Percentiles rank a stretch among this genome's conserved stretches.
phyloP scores from a whole-genome alignment of 2,113 vertebrate species.

The Pluvianellus socialis region DNA sequence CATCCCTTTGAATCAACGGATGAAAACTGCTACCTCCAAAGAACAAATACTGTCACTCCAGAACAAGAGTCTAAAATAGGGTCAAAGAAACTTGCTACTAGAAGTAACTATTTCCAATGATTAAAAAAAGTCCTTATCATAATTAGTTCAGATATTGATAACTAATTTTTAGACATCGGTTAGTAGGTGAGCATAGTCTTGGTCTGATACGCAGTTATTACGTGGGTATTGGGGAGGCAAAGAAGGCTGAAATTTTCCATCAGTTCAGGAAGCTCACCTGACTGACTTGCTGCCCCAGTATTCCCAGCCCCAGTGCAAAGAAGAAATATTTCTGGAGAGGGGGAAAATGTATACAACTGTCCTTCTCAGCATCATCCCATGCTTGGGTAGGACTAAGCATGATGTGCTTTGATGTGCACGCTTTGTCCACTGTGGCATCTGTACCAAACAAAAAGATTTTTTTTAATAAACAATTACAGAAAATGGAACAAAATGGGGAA shows the following conservation, averaged over 20 bases:
- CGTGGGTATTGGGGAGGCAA: accelerated
- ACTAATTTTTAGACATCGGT: not conserved
- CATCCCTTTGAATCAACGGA: accelerated
- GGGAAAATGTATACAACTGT: not conserved
- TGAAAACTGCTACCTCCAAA: not conserved
- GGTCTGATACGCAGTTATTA: not conserved
- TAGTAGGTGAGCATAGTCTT: not conserved
- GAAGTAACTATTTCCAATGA: not conserved
- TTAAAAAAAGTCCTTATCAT: not conserved
- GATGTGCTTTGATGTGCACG: not conserved
- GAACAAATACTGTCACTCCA: not conserved
- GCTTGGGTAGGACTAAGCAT: not conserved
- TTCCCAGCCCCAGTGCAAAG: not conserved
- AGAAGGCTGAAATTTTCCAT: not conserved
- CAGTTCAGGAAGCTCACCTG: not conserved
- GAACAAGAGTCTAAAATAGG: not conserved
- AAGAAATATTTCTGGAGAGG: not conserved
- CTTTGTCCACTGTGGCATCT: not conserved
- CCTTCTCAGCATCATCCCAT: accelerated
- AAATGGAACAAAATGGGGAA: not conserved
- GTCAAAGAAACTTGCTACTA: not conserved
- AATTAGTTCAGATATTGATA: not conserved
- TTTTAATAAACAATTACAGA: not conserved
- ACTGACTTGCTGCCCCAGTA: not conserved
- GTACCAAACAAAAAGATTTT: not conserved